Base-by-base conservation (phyloP, 2,888 invertebrate species). In the Eustalomyia histrio region DNA sequence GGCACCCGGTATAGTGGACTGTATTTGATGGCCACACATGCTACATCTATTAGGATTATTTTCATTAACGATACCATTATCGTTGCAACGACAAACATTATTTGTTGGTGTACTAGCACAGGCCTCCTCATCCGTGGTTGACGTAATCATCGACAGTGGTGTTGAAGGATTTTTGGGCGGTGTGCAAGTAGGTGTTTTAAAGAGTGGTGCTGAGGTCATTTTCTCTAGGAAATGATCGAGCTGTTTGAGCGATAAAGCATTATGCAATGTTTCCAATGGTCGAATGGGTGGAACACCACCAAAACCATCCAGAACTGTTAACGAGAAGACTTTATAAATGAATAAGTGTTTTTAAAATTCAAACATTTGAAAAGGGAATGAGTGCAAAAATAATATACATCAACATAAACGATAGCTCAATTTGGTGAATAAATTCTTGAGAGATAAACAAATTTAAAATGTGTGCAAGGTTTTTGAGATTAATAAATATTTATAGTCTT, bases 261-360 rank as follows among this genome's bases (percentile, higher is more conserved):
- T 99, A 93, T 99, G 99, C 80, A 99, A 92, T 5, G 99, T 99
- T 92, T 99, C 99, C 90, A 99, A 91, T 1, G 99, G 98, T 39
- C 99, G 94, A 86, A 99, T 97, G 1, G 98, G 96, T 29, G 99
- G 99, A 83, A 98, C 98, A 76, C 97, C 96, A 80, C 96, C 96
- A 90, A 96, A 96, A 39, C 96, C 96, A 91, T 96, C 96, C 89
- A 96, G 93, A 71, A 95, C 95, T 92, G 92, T 81, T 71, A 78
- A 78, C 21, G 74, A 71, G 18, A 78, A 81, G 78, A 81, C 74
- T 81, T 81, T 71, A 10, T 39, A 71, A 76, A 81, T 78, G 64
- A 81, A 78, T 81, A 65, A 39, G 47, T 68, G 68, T 50, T 67
- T 76, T 72, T 24, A 67, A 69, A 79, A 71, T 64, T 57, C 6